Evolutionary conservation across 2,888 invertebrate genomes (phyloP), one percentile per base, ranked within the genome.

Genomic region (Apodemia zela): DNA sequence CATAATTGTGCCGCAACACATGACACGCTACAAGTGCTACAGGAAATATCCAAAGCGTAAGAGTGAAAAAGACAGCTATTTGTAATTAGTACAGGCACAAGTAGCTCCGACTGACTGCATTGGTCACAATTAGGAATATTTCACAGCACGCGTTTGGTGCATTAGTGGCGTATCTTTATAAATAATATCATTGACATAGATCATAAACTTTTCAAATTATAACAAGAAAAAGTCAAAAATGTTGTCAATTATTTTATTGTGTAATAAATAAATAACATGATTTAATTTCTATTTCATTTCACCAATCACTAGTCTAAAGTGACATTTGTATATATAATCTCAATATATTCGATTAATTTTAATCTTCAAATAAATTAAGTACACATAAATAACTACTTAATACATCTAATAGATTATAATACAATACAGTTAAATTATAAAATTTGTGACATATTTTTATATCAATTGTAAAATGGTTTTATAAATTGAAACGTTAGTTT

Each of bases 311-410:
- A 21, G 21, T 54, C 15, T 54, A 54, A 54, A 42, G 42, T 5
- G 42, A 42, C 15, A 25, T 13, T 15, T 54, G 25, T 54, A 25
- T 6, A 49, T n/a, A 54, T 21, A 54, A 54, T 54, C 54, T 54
- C 54, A 54, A 54, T 54, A 54, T 54, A 54, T 54, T 54, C 54
- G 25, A 25, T 54, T 54, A 21, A 21, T 54, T 25, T 13, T 54
- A 15, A 54, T 54, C 13, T 54, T 54, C 25, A 54, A 54, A 54
- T 54, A 54, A 54, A 54, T 54, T 54, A 54, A 54, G 54, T 54
- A 54, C 54, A 54, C 54, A 25, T 54, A 51, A 11, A 21, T 51
- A 21, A 25, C 54, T 54, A 54, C 54, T 54, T 54, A 42, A 54
- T 18, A 25, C 21, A 51, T 51, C n/a, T 51, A 8, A 49, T 51